Conservation (phyloP, 2,113 vertebrate genomes). For the Megaptera novaeangliae region DNA sequence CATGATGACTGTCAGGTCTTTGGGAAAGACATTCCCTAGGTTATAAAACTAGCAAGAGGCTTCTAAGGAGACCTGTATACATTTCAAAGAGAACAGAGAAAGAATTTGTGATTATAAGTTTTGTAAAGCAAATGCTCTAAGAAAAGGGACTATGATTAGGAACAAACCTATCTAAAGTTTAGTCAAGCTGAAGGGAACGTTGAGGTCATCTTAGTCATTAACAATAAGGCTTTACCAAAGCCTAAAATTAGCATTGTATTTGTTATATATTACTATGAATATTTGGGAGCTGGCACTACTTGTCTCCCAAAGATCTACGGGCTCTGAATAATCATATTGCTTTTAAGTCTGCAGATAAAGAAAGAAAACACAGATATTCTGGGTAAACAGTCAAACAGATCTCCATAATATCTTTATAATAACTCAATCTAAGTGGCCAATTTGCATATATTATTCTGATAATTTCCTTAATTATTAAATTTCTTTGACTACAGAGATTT, state of each 20-base stretch:
- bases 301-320: not conserved
- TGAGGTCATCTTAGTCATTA: not conserved
- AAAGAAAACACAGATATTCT: conserved; percentile 2
- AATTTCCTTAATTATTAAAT: conserved; percentile 44
- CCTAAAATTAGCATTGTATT: not conserved
- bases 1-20: not conserved
- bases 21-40: not conserved
- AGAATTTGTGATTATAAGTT: not conserved
- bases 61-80: not conserved
- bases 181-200: not conserved
- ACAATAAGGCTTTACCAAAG: not conserved
- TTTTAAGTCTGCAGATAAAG: not conserved
- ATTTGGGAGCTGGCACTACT: not conserved
- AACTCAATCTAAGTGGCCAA: not conserved
- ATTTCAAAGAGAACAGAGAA: not conserved
- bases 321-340: not conserved
- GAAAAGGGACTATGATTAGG: not conserved
- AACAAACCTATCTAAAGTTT: not conserved
- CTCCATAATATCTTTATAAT: not conserved
- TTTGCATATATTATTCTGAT: conserved; percentile 36
- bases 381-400: not conserved
- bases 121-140: not conserved
- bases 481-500: conserved; percentile 30
- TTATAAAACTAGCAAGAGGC: not conserved
- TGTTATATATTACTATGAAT: not conserved